A percentile compares a stretch with the other conserved stretches of the same genome.
Evolutionary conservation across 2,888 invertebrate species (phyloP).

Genomic region (Monopis laevigella): DNA sequence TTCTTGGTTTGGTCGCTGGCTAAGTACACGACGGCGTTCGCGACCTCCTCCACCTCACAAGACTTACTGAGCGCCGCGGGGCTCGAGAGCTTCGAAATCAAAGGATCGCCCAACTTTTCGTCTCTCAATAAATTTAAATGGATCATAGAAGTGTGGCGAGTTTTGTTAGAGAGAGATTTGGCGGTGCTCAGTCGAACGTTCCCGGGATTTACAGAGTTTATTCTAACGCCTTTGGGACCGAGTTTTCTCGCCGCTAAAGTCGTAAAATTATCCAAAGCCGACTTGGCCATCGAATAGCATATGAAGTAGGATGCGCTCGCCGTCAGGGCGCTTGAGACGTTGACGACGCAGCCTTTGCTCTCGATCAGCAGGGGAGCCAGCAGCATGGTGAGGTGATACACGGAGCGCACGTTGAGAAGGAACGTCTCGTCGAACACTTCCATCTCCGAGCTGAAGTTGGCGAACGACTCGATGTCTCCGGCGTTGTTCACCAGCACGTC

Average conservation of each 20-base stretch:
- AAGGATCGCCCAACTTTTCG: background rate
- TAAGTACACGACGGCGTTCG: background rate
- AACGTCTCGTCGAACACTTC: conserved; percentile 86
- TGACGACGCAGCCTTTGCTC: conserved; percentile 86
- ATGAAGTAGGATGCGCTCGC: conserved; percentile 76
- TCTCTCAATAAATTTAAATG: background rate
- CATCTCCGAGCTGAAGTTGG: conserved; percentile 81
- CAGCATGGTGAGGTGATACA: conserved; percentile 81
- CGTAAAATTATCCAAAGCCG: conserved; percentile 95
- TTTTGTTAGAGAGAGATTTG: background rate
- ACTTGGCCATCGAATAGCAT: conserved; percentile 91
- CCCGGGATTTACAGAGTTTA: conserved; percentile 92
- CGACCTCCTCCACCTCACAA: background rate
- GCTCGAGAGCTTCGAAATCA: background rate
- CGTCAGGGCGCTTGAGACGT: conserved; percentile 94
- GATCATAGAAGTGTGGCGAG: background rate
- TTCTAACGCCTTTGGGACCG: conserved; percentile 79
- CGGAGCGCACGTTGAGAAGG: conserved; percentile 82
- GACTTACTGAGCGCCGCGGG: background rate
- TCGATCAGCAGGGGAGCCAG: conserved; percentile 83
- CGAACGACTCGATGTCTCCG: conserved; percentile 74
- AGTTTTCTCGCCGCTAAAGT: conserved; percentile 87
- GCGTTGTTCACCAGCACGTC: conserved; percentile 89
- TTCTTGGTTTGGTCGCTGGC: background rate
- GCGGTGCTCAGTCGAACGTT: background rate